Evolutionary conservation across 92 coral and sea anemone genomes (phyloP).

Genomic region (Epizoanthus ramosus): DNA sequence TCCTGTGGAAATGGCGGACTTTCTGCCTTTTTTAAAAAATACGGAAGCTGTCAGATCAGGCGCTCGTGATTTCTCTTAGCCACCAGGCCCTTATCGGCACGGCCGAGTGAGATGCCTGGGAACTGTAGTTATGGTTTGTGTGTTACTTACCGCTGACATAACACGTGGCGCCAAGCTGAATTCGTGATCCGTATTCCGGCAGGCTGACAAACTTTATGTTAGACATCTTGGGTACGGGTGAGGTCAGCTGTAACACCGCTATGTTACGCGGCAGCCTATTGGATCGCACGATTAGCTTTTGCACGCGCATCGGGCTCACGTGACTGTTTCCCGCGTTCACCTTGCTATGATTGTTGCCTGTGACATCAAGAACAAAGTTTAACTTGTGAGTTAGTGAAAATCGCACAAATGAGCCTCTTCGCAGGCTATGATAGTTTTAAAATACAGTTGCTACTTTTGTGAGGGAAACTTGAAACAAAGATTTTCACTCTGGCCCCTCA

Average conservation of each 20-base stretch:
- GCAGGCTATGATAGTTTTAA: too few relatives aligned
- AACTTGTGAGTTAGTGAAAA: not conserved
- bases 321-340: not conserved
- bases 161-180: not conserved
- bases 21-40: too few relatives aligned
- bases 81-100: too few relatives aligned
- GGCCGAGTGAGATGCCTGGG: too few relatives aligned
- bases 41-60: too few relatives aligned
- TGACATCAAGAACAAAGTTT: not conserved
- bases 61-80: too few relatives aligned
- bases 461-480: too few relatives aligned
- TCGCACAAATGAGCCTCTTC: too few relatives aligned
- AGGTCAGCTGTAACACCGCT: not conserved
- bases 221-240: not conserved
- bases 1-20: too few relatives aligned
- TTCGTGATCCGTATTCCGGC: constrained; percentile 15
- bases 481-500: too few relatives aligned
- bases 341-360: constrained; percentile 3
- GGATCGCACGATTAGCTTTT: not conserved
- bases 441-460: too few relatives aligned
- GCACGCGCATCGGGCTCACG: not conserved
- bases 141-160: constrained; percentile 9
- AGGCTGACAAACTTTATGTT: not conserved
- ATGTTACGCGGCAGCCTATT: not conserved
- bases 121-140: too few relatives aligned